These are phyloP conservation scores for Paratilapia polleni DNA, from an alignment of 2,113 vertebrate species.

Conservation along the genomic window DNA sequence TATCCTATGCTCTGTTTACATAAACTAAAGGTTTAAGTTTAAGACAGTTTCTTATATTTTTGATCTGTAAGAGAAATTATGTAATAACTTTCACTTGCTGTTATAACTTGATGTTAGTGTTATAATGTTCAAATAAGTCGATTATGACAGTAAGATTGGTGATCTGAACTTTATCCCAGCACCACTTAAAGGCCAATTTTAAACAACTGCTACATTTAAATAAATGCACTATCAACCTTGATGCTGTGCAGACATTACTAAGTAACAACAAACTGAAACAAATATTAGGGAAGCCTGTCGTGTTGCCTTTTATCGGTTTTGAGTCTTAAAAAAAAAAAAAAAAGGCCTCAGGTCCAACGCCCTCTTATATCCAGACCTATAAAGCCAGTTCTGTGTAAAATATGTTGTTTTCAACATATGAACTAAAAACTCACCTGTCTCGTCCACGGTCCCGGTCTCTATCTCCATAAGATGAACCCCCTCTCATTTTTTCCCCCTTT, in stretches of 20 bases:
- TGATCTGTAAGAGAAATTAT: neutral
- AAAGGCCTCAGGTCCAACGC: neutral
- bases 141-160: too few species aligned
- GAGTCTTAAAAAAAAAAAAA: neutral
- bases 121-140: neutral
- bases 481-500: slow-evolving; percentile 82
- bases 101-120: too few species aligned
- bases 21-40: neutral
- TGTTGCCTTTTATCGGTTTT: neutral
- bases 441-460: slow-evolving; percentile 87
- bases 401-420: neutral
- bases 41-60: neutral
- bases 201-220: neutral
- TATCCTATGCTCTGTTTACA: neutral
- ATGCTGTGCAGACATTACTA: neutral
- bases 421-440: slow-evolving; percentile 83
- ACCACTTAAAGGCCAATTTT: neutral
- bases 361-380: neutral
- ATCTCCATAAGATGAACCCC: slow-evolving; percentile 79
- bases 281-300: neutral
- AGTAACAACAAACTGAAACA: neutral
- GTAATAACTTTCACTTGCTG: too few species aligned
- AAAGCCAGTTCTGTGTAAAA: neutral
- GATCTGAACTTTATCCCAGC: neutral
- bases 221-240: neutral